Percentiles rank a stretch among this genome's conserved stretches.
These are phyloP conservation scores for Drosophila ohnishii DNA, from an alignment of 1,140 invertebrate species.

Conservation along the genomic window DNA sequence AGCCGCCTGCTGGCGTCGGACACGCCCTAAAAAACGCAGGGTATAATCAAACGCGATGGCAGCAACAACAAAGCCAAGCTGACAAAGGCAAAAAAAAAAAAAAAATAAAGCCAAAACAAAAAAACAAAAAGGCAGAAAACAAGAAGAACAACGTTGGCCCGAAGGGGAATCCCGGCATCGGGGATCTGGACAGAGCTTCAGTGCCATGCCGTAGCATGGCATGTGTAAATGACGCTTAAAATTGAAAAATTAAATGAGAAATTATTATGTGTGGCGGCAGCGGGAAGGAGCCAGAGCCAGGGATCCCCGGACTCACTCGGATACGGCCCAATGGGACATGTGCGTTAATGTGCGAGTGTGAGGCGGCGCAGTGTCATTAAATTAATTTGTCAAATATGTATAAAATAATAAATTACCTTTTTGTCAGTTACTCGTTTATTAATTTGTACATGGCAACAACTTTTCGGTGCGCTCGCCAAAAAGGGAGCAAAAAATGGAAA, in stretches of 20 bases:
- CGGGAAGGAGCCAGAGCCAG: slow-evolving; percentile 16
- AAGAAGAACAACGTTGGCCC: slow-evolving; percentile 28
- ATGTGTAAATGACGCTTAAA: slow-evolving; percentile 82
- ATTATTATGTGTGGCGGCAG: slow-evolving; percentile 80
- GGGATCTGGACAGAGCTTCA: slow-evolving; percentile 67
- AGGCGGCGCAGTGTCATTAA: slow-evolving; percentile 69
- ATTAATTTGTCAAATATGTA: slow-evolving; percentile 82
- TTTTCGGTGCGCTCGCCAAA: slow-evolving; percentile 63
- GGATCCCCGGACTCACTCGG: slow-evolving; percentile 4
- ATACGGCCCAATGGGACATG: slow-evolving; percentile 35
- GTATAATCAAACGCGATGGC: slow-evolving; percentile 47
- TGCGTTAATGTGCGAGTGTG: slow-evolving; percentile 43
- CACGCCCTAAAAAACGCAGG: slow-evolving; percentile 15
- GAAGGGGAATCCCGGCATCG: slow-evolving; percentile 28
- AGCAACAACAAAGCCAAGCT: slow-evolving; percentile 42
- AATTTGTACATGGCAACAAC: slow-evolving; percentile 80
- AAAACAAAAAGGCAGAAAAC: slow-evolving; percentile 5
- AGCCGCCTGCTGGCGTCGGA: not conserved
- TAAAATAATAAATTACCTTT: slow-evolving; percentile 82
- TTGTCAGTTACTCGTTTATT: slow-evolving; percentile 82
- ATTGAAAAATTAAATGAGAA: slow-evolving; percentile 82
- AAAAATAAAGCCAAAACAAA: not conserved
- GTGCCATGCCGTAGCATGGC: slow-evolving; percentile 64
- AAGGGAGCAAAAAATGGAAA: slow-evolving; percentile 43
- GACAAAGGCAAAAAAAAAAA: slow-evolving; percentile 24